Evolutionary conservation across 2,113 vertebrate species (phyloP).

Genomic region (Cyprinodon variegatus): DNA sequence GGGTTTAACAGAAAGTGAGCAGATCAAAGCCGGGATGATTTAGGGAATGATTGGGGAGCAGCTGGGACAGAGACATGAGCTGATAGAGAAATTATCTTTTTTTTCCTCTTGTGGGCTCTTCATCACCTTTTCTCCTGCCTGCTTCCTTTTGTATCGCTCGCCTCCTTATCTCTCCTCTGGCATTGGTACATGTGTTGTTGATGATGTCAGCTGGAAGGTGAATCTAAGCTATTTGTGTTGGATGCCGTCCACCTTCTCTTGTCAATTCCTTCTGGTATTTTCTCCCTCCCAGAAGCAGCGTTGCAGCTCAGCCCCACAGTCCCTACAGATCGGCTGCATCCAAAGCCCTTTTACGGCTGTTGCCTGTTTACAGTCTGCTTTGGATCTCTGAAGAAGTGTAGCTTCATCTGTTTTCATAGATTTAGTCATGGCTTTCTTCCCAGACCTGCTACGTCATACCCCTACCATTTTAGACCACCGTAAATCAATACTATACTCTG

Average conservation of each 20-base stretch:
- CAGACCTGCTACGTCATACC: not conserved
- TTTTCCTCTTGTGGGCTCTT: not conserved
- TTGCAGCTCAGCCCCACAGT: slow-evolving; percentile 5
- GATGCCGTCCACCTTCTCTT: not conserved
- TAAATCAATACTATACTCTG: not conserved
- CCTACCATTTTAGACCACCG: not conserved
- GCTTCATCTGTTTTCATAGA: slow-evolving; percentile 1
- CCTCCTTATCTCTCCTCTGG: not conserved
- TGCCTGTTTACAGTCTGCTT: not conserved
- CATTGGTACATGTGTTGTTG: not conserved
- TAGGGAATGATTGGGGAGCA: slow-evolving; percentile 23
- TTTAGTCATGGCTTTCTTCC: not conserved
- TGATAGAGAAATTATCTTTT: slow-evolving; percentile 34
- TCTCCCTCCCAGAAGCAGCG: not conserved
- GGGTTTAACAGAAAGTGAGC: slow-evolving; percentile 16
- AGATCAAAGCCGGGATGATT: slow-evolving; percentile 33
- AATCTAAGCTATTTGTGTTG: slow-evolving; percentile 1
- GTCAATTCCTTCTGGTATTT: slow-evolving; percentile 9
- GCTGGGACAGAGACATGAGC: slow-evolving; percentile 18
- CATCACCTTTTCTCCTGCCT: not conserved
- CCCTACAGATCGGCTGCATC: slow-evolving; percentile 22
- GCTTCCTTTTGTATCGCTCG: not conserved
- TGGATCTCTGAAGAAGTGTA: not conserved
- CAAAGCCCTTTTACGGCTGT: slow-evolving; percentile 2
- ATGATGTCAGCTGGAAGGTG: not conserved